Evolutionary conservation across 1,140 invertebrate species (phyloP), one percentile per base, ranked within the genome.

Genomic region (Cephus cinctus): DNA sequence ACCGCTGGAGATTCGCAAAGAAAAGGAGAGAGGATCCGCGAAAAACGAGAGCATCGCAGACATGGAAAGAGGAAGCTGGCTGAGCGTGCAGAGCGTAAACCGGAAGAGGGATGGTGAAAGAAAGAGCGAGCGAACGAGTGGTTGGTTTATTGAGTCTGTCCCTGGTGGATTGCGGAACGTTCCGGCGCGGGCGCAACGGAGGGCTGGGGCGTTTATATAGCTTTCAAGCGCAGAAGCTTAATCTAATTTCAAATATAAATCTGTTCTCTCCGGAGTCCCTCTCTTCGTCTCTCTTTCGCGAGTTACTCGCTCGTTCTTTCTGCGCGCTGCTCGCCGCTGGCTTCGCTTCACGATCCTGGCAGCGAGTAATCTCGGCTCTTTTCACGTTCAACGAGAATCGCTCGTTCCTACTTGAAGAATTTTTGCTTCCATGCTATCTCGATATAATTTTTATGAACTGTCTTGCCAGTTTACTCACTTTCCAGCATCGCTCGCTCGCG

Each of bases 161-260:
- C 39, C 63, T 57, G 57, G 57, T 56, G 57, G 61, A 69, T 69
- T 65, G 64, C 50, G 56, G 54, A 63, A 65, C 56, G 56, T 49
- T 55, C 32, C 54, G 44, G 43, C 44, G 49, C 53, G 45, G 49
- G 50, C 52, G 48, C 49, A 44, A 51, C 47, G 57, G 48, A 60
- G 58, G 60, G 59, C 57, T 59, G 69, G 60, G 63, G 67, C 69
- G 67, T 72, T 75, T 73, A 75, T 73, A 73, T 73, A 73, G 72
- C 72, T 75, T 75, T 75, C 72, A 75, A 73, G 72, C 64, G 71
- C 72, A 75, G 72, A 61, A 73, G 69, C 69, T 75, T 75, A 75
- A 75, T 75, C 72, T 73, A 75, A 75, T 73, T 75, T 75, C 72
- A 73, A 75, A 75, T 75, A 75, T 73, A 75, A 73, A 75, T 75